These are phyloP conservation scores for Hypsopygia costalis DNA, from an alignment of 2,888 invertebrate genomes.

Conservation along the genomic window DNA sequence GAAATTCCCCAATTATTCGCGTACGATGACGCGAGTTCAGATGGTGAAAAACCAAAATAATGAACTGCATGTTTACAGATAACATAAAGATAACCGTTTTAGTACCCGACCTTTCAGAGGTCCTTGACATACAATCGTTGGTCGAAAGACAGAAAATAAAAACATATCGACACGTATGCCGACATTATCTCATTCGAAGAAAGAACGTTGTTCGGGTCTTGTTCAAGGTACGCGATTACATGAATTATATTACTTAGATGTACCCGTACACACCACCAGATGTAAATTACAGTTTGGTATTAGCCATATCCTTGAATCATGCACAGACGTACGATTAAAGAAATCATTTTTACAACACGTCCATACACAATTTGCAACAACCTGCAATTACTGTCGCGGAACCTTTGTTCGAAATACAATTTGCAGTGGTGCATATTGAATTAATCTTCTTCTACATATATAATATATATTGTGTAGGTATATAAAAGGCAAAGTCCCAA, in stretches of 20 bases:
- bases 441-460: too few species aligned
- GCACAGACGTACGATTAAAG: slow-evolving; percentile 39
- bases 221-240: slow-evolving; percentile 28
- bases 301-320: slow-evolving; percentile 44
- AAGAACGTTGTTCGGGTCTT: slow-evolving; percentile 26
- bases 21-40: slow-evolving; percentile 38
- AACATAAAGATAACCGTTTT: slow-evolving; percentile 76
- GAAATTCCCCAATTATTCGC: too few species aligned
- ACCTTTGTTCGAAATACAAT: slow-evolving; percentile 55
- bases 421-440: slow-evolving; percentile 34
- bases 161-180: slow-evolving; percentile 41
- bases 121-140: slow-evolving; percentile 68
- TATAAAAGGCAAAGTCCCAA: too few species aligned
- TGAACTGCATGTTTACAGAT: slow-evolving; percentile 51
- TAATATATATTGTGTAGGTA: too few species aligned
- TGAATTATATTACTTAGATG: slow-evolving; percentile 21
- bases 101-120: slow-evolving; percentile 66
- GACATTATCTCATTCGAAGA: slow-evolving; percentile 21
- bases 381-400: slow-evolving; percentile 52
- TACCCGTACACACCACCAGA: slow-evolving; percentile 24
- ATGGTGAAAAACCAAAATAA: slow-evolving; percentile 48
- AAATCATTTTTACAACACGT: slow-evolving; percentile 48
- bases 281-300: slow-evolving; percentile 46
- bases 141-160: slow-evolving; percentile 56
- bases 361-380: slow-evolving; percentile 40